Base-by-base conservation (phyloP, 2,797 vertebrate genomes). In the Rhincodon typus region DNA sequence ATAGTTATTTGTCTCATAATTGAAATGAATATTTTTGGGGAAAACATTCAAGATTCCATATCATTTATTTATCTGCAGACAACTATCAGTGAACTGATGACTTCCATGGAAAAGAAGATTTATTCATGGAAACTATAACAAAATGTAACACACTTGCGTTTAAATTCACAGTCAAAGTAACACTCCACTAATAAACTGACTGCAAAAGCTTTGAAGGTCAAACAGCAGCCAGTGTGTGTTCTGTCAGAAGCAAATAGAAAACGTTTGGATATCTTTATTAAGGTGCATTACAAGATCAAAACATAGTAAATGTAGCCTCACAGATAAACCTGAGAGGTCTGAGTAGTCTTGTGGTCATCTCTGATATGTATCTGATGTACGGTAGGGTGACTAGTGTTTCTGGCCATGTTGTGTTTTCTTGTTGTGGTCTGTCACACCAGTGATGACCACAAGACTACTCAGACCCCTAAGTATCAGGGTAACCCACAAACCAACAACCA, bases 251-350 rank as follows among this genome's bases (percentile, higher is more conserved):
- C 62, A 93, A 93, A 69, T 38, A 69, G 19, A 93, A 42, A 25
- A 38, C 34, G 6, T 15, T 67, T 6, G 34, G 69, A 67, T 93
- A 67, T 67, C 90, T 93, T 62, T 93, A 69, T 93, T 93, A 69
- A 91, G n/a, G 90, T 67, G 38, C 90, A 7, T 93, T n/a, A 93
- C 90, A 69, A 93, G 90, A 69, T 93, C 90, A 93, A 93, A 93
- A 67, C 62, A 23, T 69, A 3, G 2, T 62, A 66, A 15, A 62
- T 34, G 57, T 57, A 90, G 53, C 27, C 50, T 93, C 90, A 42
- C 10, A 67, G 19, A 62, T 67, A 66, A 91, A 67, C 88, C 88
- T 50, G 46, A 50, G 46, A 50, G 46, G 46, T 50, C 46, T 50
- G 46, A 50, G 46, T 50, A 50, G 46, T 50, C 46, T 50, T 50